Conservation (phyloP, 2,888 invertebrate genomes). For the Lepidonotus clava region DNA sequence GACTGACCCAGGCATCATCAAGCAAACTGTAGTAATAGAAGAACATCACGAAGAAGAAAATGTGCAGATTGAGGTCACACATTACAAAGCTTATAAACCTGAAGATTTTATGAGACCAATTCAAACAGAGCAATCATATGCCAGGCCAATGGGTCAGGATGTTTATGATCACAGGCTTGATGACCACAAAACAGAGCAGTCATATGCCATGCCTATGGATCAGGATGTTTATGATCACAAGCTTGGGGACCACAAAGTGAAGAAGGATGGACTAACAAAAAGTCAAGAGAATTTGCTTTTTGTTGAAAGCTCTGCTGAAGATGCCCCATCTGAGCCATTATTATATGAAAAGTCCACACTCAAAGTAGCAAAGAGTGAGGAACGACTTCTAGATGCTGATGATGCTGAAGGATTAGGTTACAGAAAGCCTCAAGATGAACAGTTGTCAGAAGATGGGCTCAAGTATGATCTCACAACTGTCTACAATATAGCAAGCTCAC, state of each 20-base stretch:
- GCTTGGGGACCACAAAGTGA: neutral
- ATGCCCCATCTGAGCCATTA: slow-evolving; percentile 6
- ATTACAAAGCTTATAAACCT: neutral
- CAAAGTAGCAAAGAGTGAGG: slow-evolving; percentile 37
- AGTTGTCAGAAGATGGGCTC: neutral
- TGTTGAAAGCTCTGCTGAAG: neutral
- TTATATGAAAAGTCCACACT: slow-evolving; percentile 12
- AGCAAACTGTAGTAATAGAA: slow-evolving; percentile 15
- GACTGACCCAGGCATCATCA: neutral
- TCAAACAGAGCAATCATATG: neutral
- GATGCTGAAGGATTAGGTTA: neutral
- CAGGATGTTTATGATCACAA: neutral
- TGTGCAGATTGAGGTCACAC: neutral
- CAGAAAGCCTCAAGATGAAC: neutral
- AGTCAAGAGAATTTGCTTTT: slow-evolving; percentile 38
- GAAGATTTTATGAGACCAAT: neutral
- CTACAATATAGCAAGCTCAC: neutral
- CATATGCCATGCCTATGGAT: neutral
- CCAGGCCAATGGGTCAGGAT: neutral
- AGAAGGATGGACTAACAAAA: neutral
- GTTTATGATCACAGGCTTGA: neutral
- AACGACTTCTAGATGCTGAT: slow-evolving; percentile 11
- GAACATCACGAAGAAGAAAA: slow-evolving; percentile 13
- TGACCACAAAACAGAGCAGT: neutral
- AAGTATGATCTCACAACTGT: slow-evolving; percentile 29